phyloP scores from a whole-genome alignment of 2,888 invertebrate genomes.

The Oscheius sp. region DNA sequence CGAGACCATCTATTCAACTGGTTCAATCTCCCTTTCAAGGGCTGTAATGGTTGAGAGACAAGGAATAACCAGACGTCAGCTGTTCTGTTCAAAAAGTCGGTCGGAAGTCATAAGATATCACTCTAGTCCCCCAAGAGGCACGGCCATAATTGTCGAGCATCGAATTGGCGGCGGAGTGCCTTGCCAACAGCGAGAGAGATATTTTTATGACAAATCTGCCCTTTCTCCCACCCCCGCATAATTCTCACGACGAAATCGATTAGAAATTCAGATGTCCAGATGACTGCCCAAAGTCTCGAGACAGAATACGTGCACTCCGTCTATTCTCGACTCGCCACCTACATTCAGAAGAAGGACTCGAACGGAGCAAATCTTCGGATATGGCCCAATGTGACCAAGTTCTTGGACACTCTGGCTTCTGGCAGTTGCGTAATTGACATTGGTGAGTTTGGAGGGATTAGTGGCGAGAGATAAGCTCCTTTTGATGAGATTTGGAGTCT shows the following conservation, averaged over 20 bases:
- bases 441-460: conserved; percentile 38
- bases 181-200: conserved; percentile 11
- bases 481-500: background rate
- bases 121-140: background rate
- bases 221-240: background rate
- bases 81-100: no score
- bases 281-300: conserved; percentile 42
- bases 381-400: conserved; percentile 66
- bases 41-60: no score
- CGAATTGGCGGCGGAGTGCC: conserved; percentile 1
- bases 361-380: conserved; percentile 40
- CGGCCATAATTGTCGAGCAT: conserved; percentile 17
- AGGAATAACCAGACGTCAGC: no score
- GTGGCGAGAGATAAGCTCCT: background rate
- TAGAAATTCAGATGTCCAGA: conserved; percentile 7
- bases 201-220: conserved; percentile 1
- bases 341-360: conserved; percentile 48
- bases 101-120: no score
- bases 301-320: conserved; percentile 66
- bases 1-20: no score
- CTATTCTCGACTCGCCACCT: conserved; percentile 61
- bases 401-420: conserved; percentile 49
- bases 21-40: no score
- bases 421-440: conserved; percentile 64
- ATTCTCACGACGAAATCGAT: background rate